phyloP scores from a whole-genome alignment of 2,888 invertebrate species.

The Dicycla oo region DNA sequence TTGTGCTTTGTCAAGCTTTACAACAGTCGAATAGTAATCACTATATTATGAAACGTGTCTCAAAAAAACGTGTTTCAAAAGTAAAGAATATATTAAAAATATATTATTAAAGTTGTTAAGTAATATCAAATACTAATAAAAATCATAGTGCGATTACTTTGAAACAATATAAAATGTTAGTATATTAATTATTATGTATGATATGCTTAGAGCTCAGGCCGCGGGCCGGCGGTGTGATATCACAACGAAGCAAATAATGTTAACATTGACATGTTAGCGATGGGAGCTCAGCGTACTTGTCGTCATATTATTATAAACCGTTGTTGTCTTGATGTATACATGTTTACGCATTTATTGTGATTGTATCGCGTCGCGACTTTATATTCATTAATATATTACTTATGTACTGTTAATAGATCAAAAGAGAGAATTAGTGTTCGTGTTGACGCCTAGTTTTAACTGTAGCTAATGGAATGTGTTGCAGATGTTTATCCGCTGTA shows the following conservation, averaged over 20 bases:
- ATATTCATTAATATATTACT: conserved; percentile 19
- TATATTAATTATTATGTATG: background rate
- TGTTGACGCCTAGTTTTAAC: conserved; percentile 40
- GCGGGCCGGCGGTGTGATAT: conserved; percentile 43
- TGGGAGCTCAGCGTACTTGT: conserved; percentile 51
- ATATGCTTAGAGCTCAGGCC: conserved; percentile 11
- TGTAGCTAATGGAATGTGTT: conserved; percentile 46
- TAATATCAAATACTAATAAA: background rate
- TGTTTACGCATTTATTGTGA: conserved; percentile 37
- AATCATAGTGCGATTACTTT: conserved; percentile 9
- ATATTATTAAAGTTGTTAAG: conserved; percentile 17
- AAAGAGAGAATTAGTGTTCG: conserved; percentile 59
- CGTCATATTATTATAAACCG: conserved; percentile 15
- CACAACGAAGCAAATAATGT: conserved; percentile 65
- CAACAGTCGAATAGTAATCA: conserved; percentile 14
- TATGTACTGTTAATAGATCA: conserved; percentile 44
- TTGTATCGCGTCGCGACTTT: conserved; percentile 23
- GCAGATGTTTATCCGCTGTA: conserved; percentile 20
- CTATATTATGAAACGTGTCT: too few relatives aligned
- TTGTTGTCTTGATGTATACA: conserved; percentile 30
- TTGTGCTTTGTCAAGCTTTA: conserved; percentile 49
- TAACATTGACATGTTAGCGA: conserved; percentile 28
- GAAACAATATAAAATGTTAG: conserved; percentile 20
- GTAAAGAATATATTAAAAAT: too few relatives aligned
- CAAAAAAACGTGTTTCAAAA: too few relatives aligned